phyloP scores from a whole-genome alignment of 2,113 vertebrate species.

The Strix aluco region DNA sequence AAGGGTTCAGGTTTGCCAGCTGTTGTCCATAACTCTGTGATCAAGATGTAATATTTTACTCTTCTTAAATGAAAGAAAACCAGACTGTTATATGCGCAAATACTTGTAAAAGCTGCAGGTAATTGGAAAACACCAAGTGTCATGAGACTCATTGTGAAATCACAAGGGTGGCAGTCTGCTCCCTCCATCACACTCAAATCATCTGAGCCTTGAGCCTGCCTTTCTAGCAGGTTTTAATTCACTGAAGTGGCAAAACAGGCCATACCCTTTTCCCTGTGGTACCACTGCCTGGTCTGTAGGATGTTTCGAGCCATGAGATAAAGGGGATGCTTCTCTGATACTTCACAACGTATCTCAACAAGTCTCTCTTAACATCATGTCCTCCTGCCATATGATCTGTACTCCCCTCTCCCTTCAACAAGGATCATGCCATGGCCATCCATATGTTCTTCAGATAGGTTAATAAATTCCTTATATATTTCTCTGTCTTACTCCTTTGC shows the following conservation, averaged over 20 bases:
- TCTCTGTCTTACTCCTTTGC: neutral
- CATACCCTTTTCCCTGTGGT: neutral
- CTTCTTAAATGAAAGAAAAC: neutral
- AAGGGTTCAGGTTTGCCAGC: neutral
- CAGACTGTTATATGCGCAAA: neutral
- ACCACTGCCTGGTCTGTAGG: neutral
- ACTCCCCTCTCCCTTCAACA: neutral
- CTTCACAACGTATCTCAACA: neutral
- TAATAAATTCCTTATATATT: neutral
- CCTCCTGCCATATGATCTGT: neutral
- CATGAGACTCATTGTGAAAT: neutral
- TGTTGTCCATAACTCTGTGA: neutral
- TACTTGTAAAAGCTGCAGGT: neutral
- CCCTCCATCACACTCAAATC: neutral
- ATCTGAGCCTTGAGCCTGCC: neutral
- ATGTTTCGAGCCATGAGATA: neutral
- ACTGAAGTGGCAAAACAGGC: neutral
- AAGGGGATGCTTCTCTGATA: neutral
- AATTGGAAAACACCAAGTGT: neutral
- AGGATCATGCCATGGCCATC: neutral
- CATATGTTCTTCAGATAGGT: neutral
- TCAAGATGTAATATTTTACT: neutral
- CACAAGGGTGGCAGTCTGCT: neutral
- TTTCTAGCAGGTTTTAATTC: neutral
- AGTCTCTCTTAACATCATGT: neutral